Evolutionary conservation across 23 tunicate species (phyloP), one percentile per base, ranked within the genome.

Genomic region (Styela plicata): DNA sequence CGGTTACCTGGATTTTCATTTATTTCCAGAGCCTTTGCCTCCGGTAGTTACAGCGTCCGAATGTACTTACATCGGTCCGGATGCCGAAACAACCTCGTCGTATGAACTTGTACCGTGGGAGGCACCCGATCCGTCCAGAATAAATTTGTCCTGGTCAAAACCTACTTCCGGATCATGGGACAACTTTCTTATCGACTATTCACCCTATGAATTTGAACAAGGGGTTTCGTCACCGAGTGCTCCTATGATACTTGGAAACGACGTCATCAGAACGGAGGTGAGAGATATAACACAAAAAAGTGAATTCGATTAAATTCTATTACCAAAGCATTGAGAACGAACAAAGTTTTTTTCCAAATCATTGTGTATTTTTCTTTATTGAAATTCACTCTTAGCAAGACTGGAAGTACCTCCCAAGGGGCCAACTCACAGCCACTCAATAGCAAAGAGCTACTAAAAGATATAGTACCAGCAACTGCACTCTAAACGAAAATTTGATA

Each of bases 81-180:
- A 76, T 1, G 31, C n/a, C 64, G 24, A 36, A 44, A 24, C 36
- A 0, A 44, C 7, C 13, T 27, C 64, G 3, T 29, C 27, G 27
- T 76, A 76, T 29, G 28, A 53, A 22, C 32, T 1, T 36, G 81
- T 76, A 1, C 81, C 81, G 22, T 62, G 57, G 52, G 34, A 52
- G 2, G 31, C 82, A 24, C n/a, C 69, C 27, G 30, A 70, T 23
- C 30, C 26, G 74, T 82, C 85, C 34, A 23, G 33, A n/a, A 75
- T 83, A 25, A 2, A 85, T 2, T 19, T 82, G 64, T 2, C 74
- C 22, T 91, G 97, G 97, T 16, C 85, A 7, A 78, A 85, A 2
- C 97, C 97, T 23, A 78, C 33, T n/a, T 23, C 69, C 30, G 97
- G 97, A 63, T 26, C 25, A n/a, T 85, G 97, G 90, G 90, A 91